Conservation (phyloP, 35 echinoderm and acorn worm genomes). For the Lytechinus variegatus region DNA sequence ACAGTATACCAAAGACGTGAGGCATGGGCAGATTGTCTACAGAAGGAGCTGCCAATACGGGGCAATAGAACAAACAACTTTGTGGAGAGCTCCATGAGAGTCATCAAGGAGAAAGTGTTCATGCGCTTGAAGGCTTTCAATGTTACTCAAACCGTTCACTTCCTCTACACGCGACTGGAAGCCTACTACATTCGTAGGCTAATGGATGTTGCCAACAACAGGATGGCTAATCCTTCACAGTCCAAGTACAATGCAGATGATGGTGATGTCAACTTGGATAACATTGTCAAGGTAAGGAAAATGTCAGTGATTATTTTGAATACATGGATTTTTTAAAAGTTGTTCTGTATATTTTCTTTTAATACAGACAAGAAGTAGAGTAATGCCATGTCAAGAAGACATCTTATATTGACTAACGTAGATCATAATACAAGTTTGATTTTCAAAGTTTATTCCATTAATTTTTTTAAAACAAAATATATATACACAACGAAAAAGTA, state of each 20-base stretch:
- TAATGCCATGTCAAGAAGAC: too few relatives aligned
- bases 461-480: too few relatives aligned
- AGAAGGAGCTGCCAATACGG: not conserved
- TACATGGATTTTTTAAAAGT: too few relatives aligned
- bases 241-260: constrained; percentile 22
- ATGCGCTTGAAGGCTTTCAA: constrained; percentile 55
- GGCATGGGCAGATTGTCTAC: constrained; percentile 42
- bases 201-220: constrained; percentile 50
- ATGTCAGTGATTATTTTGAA: too few relatives aligned
- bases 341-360: too few relatives aligned
- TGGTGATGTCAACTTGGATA: constrained; percentile 34
- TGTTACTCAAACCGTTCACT: constrained; percentile 54
- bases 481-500: too few relatives aligned
- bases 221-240: not conserved
- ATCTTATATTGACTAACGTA: too few relatives aligned
- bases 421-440: too few relatives aligned
- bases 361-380: too few relatives aligned
- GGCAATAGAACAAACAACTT: constrained; percentile 55
- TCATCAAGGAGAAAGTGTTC: constrained; percentile 71
- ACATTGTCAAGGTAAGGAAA: constrained; percentile 57
- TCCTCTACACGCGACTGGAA: constrained; percentile 32
- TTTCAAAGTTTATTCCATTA: too few relatives aligned
- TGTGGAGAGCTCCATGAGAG: constrained; percentile 45
- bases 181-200: constrained; percentile 36
- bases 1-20: constrained; percentile 31